phyloP scores from a whole-genome alignment of 2,888 invertebrate species.

The Enchytraeus crypticus region DNA sequence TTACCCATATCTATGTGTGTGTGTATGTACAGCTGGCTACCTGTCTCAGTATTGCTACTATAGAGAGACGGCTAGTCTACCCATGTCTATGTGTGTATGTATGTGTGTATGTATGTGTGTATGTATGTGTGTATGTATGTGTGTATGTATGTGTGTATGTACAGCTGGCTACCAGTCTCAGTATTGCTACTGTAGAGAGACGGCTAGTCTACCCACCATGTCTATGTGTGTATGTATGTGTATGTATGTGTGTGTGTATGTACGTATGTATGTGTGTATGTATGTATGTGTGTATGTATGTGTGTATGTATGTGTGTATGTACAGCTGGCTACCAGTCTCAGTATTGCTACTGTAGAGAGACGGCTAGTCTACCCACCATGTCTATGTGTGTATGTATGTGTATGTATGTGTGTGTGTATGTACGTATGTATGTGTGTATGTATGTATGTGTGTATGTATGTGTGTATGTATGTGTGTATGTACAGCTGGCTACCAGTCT shows the following conservation, averaged over 20 bases:
- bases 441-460: slow-evolving; percentile 3
- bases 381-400: neutral
- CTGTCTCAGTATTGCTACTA: slow-evolving; percentile 64
- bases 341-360: neutral
- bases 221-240: slow-evolving; percentile 1
- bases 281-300: neutral
- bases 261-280: neutral
- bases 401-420: neutral
- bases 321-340: neutral
- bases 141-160: neutral
- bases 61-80: slow-evolving; percentile 37
- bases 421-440: neutral
- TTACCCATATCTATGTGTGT: neutral
- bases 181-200: slow-evolving; percentile 55
- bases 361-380: slow-evolving; percentile 28
- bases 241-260: neutral
- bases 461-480: neutral
- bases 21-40: slow-evolving; percentile 57
- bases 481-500: neutral
- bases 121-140: neutral
- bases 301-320: neutral
- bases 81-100: neutral
- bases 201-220: slow-evolving; percentile 31
- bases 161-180: slow-evolving; percentile 48
- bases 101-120: neutral